Evolutionary conservation across 2,797 vertebrate genomes (phyloP).

Genomic region (Eupleurogrammus muticus): DNA sequence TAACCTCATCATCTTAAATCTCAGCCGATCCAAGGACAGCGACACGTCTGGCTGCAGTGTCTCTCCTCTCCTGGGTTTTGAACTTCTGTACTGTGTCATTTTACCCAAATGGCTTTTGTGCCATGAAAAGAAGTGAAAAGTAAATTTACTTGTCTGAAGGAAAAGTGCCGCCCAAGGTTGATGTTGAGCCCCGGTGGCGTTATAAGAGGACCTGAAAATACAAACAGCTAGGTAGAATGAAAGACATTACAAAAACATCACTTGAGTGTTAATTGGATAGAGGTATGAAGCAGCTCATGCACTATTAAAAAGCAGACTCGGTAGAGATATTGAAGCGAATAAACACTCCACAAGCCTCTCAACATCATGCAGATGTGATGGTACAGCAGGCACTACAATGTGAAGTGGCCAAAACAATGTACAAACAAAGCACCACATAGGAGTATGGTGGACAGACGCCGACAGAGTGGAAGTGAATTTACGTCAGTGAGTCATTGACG

Average conservation of each 20-base stretch:
- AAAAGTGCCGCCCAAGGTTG: no score
- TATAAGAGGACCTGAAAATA: constrained; percentile 49
- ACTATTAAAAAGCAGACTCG: constrained; percentile 70
- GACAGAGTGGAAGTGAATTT: constrained; percentile 59
- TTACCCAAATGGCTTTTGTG: no score
- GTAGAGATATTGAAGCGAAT: constrained; percentile 75
- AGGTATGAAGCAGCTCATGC: constrained; percentile 62
- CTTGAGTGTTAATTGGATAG: constrained; percentile 69
- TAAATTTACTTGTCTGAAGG: no score
- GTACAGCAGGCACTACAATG: constrained; percentile 62
- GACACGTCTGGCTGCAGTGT: no score
- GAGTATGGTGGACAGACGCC: constrained; percentile 46
- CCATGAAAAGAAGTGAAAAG: no score
- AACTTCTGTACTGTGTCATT: no score
- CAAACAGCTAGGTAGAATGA: constrained; percentile 36
- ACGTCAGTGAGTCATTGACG: constrained; percentile 61
- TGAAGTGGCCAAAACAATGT: constrained; percentile 73
- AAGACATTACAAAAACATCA: constrained; percentile 62
- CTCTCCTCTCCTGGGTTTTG: no score
- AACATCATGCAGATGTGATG: constrained; percentile 69
- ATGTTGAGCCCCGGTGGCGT: background rate
- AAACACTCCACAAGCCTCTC: constrained; percentile 78
- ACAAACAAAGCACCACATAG: constrained; percentile 65
- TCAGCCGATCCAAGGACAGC: no score
- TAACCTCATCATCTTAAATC: no score